Evolutionary conservation across 2,888 invertebrate genomes (phyloP).

Genomic region (Carcina quercana): DNA sequence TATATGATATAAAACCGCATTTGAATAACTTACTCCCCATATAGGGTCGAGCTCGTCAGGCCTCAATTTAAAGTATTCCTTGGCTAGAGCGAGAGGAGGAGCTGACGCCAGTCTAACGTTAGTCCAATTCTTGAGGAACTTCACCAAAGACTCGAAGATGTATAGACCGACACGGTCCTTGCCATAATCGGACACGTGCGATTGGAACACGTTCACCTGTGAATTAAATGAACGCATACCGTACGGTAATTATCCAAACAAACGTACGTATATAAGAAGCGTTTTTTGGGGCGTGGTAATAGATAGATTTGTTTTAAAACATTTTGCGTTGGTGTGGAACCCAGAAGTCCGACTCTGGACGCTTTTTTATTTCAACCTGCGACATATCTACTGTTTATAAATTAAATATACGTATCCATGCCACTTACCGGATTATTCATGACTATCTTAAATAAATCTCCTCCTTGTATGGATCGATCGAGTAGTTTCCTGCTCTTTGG

Average conservation of each 20-base stretch:
- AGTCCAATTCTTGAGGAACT: constrained; percentile 98
- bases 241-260: no score
- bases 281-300: no score
- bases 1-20: no score
- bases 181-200: constrained; percentile 99
- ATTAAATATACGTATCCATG: no score
- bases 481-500: constrained; percentile 95
- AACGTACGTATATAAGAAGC: no score
- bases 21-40: constrained; percentile 97
- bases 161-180: constrained; percentile 97
- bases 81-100: constrained; percentile 91
- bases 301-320: no score
- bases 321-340: no score
- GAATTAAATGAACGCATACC: no score
- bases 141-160: constrained; percentile 97
- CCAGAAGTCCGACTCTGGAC: no score
- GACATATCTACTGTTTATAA: no score
- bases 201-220: constrained; percentile 99
- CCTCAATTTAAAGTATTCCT: constrained; percentile 95
- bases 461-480: constrained; percentile 94
- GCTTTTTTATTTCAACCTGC: no score
- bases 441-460: constrained; percentile 97
- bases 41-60: constrained; percentile 96
- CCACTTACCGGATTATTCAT: constrained; percentile 94
- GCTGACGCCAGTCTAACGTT: constrained; percentile 92